Evolutionary conservation across 2,113 vertebrate genomes (phyloP).

Genomic region (Bufo gargarizans): DNA sequence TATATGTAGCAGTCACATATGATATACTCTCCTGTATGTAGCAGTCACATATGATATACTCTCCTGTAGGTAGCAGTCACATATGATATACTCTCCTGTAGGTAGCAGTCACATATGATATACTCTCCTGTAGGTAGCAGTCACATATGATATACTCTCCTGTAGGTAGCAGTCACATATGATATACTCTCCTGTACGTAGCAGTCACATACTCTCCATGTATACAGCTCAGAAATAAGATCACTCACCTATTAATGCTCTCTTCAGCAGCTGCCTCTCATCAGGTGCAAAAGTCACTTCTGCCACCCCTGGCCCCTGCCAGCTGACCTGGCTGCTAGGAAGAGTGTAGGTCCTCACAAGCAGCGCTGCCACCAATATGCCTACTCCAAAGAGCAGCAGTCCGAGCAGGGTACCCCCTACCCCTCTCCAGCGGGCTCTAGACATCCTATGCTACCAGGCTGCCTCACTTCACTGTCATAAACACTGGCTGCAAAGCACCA

Average conservation of each 20-base stretch:
- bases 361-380: neutral
- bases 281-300: neutral
- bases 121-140: too few species aligned
- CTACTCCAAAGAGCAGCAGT: neutral
- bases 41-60: too few species aligned
- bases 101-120: too few species aligned
- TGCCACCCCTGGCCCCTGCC: neutral
- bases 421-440: neutral
- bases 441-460: neutral
- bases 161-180: too few species aligned
- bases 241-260: slow-evolving; percentile 4
- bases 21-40: too few species aligned
- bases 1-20: too few species aligned
- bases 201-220: neutral
- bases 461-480: accelerated
- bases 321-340: neutral
- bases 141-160: too few species aligned
- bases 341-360: slow-evolving; percentile 2
- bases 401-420: neutral
- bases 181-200: too few species aligned
- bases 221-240: neutral
- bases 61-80: too few species aligned
- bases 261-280: neutral
- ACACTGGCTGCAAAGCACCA: neutral
- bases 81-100: too few species aligned